Evolutionary conservation across 2,113 vertebrate species (phyloP), one percentile per base, ranked within the genome.

Genomic region (Cebidichthys violaceus): DNA sequence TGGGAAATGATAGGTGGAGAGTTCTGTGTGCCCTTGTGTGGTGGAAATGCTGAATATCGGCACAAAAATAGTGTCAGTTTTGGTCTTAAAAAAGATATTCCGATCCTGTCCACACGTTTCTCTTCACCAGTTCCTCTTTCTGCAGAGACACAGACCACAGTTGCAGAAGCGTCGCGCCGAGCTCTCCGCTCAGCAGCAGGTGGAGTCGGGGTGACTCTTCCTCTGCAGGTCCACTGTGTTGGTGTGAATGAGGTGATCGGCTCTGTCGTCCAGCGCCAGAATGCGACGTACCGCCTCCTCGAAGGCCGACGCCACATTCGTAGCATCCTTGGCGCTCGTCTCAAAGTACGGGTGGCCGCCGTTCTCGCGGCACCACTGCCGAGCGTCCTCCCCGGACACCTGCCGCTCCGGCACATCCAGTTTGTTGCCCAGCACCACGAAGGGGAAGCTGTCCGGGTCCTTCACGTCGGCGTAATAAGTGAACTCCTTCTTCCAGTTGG

Each of bases 401-500:
- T 99, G 98, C 52, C 97, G 93, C 67, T 98, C 96, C 0, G 88
- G 91, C 0, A 98, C 97, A 39, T 99, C 98, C 84, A 98, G 67
- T 94, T 99, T 99, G 93, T 99, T 99, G 22, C 98, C 98, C 79
- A 99, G 83, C 90, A 99, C 95, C 84, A 99, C 97, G 81, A 99
- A 99, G 0, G 98, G 97, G 92, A 99, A 99, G 79, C 15, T 95
- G 84, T 98, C 96, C 0, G 97, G 97, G 87, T 98, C 97, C 86
- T 97, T 97, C 0, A 99, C 96, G 61, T 99, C 97, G 10, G 97
- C 98, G 3, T 99, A 99, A 89, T 97, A 99, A 41, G 96, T 90
- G 90, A 99, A 99, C 94, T 99, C 98, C 90, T 98, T 99, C 94
- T 97, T 99, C 98, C 98, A 99, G 94, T 98, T 98, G 83, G 83